A percentile compares a stretch with the other conserved stretches of the same genome.
Conservation (phyloP, 2,113 vertebrate genomes). For the Garra rufa region DNA sequence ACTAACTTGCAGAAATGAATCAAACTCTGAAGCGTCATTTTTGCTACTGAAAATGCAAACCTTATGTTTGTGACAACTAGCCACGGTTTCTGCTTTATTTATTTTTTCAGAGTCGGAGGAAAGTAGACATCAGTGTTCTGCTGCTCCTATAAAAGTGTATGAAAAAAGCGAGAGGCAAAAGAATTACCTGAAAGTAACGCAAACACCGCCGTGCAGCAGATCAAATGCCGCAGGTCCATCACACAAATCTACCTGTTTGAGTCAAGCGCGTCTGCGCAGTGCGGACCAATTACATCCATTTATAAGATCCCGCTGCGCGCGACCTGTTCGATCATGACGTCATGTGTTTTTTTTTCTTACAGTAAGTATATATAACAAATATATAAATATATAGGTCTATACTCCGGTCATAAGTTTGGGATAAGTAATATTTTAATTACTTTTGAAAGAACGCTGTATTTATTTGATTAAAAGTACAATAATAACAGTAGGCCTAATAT, state of each 20-base stretch:
- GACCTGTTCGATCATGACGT: constrained; percentile 23
- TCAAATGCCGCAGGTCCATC: constrained; percentile 32
- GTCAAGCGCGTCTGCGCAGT: background rate
- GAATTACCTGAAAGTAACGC: constrained; percentile 33
- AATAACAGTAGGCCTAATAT: too few relatives aligned
- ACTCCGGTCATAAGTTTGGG: too few relatives aligned
- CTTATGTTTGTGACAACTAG: background rate
- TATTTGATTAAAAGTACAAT: too few relatives aligned
- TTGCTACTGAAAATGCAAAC: too few relatives aligned
- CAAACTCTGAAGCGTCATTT: background rate
- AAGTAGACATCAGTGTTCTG: too few relatives aligned
- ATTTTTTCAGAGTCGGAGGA: background rate
- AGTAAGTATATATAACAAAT: too few relatives aligned
- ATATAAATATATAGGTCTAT: too few relatives aligned
- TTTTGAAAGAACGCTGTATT: too few relatives aligned
- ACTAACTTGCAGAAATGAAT: background rate
- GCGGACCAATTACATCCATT: background rate
- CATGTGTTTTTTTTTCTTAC: too few relatives aligned
- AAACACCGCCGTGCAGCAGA: background rate
- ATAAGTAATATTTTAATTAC: too few relatives aligned
- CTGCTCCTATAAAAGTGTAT: background rate
- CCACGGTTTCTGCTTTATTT: background rate
- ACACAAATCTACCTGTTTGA: background rate
- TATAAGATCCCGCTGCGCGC: background rate
- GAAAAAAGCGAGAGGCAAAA: background rate